Percentiles rank a stretch among this genome's conserved stretches.
phyloP scores from a whole-genome alignment of 2,888 invertebrate species.

The Tipula helvola region DNA sequence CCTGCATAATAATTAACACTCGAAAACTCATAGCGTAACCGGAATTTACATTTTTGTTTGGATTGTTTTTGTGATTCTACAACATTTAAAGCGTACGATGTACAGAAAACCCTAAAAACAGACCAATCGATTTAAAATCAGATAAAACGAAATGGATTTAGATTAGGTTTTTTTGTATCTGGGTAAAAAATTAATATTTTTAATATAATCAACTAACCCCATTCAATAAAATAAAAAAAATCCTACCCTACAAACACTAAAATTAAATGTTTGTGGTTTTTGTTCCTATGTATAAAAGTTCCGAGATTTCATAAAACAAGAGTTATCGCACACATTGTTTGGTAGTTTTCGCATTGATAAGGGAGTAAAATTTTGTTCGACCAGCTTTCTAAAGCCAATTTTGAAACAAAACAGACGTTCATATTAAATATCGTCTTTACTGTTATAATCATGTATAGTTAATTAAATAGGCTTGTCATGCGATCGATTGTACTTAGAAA shows the following conservation, averaged over 20 bases:
- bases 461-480: not conserved
- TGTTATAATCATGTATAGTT: not conserved
- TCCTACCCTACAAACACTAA: not conserved
- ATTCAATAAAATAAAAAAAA: not conserved
- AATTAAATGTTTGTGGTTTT: not conserved
- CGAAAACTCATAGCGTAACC: not conserved
- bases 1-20: not conserved
- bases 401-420: not conserved
- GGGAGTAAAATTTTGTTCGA: not conserved
- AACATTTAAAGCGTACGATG: not conserved
- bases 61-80: not conserved
- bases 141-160: not conserved
- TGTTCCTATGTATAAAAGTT: no score
- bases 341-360: not conserved
- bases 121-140: not conserved
- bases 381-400: not conserved
- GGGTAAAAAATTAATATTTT: not conserved
- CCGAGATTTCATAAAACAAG: not conserved
- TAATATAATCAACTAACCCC: not conserved
- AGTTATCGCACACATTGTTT: not conserved
- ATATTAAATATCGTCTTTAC: not conserved
- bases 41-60: no score
- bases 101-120: not conserved
- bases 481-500: not conserved
- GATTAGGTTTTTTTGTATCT: not conserved